phyloP scores from a whole-genome alignment of 2,113 vertebrate genomes.

The Cepphus grylle region DNA sequence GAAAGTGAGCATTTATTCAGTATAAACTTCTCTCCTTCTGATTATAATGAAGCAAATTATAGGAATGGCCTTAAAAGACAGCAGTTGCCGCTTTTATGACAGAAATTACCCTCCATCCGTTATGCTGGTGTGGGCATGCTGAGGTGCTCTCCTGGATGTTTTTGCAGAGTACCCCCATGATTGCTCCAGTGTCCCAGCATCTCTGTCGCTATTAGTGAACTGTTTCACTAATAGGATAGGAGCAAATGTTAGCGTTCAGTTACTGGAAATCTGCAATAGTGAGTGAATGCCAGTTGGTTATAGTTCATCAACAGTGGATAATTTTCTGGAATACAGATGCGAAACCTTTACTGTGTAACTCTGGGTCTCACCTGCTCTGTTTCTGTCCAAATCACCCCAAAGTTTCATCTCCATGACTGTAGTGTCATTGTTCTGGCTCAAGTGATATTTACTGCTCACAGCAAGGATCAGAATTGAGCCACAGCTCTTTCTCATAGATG shows the following conservation, averaged over 20 bases:
- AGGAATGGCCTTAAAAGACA: not conserved
- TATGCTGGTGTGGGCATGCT: not conserved
- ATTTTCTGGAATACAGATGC: not conserved
- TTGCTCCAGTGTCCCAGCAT: not conserved
- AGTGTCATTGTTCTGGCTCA: not conserved
- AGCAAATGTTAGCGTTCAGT: not conserved
- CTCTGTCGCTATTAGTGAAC: not conserved
- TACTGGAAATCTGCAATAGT: not conserved
- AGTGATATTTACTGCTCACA: not conserved
- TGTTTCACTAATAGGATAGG: not conserved
- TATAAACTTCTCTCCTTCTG: slow-evolving; percentile 44
- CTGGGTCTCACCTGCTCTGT: not conserved
- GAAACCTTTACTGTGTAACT: not conserved
- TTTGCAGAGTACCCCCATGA: not conserved
- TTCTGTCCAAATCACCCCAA: not conserved
- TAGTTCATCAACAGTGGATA: not conserved
- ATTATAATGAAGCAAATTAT: slow-evolving; percentile 34
- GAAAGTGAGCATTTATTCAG: slow-evolving; percentile 64
- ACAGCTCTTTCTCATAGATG: not conserved
- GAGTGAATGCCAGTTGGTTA: not conserved
- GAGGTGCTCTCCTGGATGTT: not conserved
- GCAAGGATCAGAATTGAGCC: not conserved
- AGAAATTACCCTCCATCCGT: not conserved
- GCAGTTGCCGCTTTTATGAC: not conserved
- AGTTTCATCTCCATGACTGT: not conserved